Evolutionary conservation across 2,888 invertebrate genomes (phyloP), one percentile per base, ranked within the genome.

Genomic region (Lucinisca nassula): DNA sequence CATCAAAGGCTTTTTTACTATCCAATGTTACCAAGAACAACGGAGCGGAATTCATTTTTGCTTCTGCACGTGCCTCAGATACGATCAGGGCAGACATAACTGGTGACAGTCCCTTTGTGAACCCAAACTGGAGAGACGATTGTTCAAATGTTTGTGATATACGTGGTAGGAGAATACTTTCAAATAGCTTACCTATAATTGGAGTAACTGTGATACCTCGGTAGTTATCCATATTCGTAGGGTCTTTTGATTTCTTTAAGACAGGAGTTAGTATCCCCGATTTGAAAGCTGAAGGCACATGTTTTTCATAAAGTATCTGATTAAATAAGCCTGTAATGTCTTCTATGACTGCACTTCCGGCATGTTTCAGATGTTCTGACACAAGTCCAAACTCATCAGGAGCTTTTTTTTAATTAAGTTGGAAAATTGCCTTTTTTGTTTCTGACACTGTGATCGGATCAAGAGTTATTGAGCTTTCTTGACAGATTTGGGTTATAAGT

Each of bases 1-100:
- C 75, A 24, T 81, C 75, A 30, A 81, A 81, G n/a, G 81, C 73
- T 32, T 80, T 80, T 30, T 51, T 51, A 21, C 30, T 37, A 30
- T 80, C 82, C 14, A 74, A 32, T 2, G 81, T 81, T 0, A 74
- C 74, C 51, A 80, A 0, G 38, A 37, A 73, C 37, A 73, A 14
- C 4, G 73, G 73, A 8, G 37, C 24, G 73, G 35, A 37, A 37
- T 10, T n/a, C 45, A 37, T 8, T 37, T 24, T 37, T n/a, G 73
- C 3, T 17, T 73, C 73, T 1, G 24, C 24, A 4, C 6, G 24
- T 17, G 73, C 38, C 27, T 73, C 73, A 10, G 73, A 73, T 40
- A 81, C 21, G 17, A 75, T 0, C 10, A 81, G 32, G 8, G 61
- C 27, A 38, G 81, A 58, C 81, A 74, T 81, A 27, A 35, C 58